Percentiles rank a stretch among this genome's conserved stretches.
These are phyloP conservation scores for Reticulitermes speratus DNA, from an alignment of 1,140 invertebrate species.

Conservation along the genomic window DNA sequence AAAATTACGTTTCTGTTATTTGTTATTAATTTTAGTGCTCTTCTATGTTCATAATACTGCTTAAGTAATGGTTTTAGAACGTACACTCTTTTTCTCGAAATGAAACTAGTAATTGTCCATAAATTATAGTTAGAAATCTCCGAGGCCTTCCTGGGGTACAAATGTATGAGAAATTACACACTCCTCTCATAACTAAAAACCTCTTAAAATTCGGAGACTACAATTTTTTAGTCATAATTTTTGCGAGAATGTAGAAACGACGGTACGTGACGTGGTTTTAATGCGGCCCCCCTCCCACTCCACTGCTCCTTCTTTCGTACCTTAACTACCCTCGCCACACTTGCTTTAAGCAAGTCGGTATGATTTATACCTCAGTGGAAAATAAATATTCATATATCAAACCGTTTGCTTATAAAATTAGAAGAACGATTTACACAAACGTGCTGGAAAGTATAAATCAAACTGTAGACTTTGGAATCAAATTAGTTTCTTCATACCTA, in stretches of 20 bases:
- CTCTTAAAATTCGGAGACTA: slow-evolving; percentile 2
- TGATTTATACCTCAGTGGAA: neutral
- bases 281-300: neutral
- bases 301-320: neutral
- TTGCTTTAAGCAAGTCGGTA: neutral
- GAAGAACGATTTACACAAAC: neutral
- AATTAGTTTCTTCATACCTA: neutral
- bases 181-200: neutral
- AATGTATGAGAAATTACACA: neutral
- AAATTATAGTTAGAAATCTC: neutral
- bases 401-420: slow-evolving; percentile 10
- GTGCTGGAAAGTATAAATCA: slow-evolving; percentile 1
- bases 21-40: too few relatives aligned
- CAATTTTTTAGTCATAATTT: slow-evolving; percentile 1
- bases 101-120: neutral
- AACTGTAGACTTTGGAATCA: neutral
- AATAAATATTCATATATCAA: slow-evolving; percentile 16
- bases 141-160: neutral
- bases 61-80: neutral
- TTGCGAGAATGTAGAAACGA: neutral
- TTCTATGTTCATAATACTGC: too few relatives aligned
- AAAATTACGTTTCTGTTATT: too few relatives aligned
- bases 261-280: slow-evolving; percentile 7
- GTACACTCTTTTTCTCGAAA: neutral
- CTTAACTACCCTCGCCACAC: neutral